phyloP scores from a whole-genome alignment of 2,888 invertebrate genomes.

The Autographa gamma region DNA sequence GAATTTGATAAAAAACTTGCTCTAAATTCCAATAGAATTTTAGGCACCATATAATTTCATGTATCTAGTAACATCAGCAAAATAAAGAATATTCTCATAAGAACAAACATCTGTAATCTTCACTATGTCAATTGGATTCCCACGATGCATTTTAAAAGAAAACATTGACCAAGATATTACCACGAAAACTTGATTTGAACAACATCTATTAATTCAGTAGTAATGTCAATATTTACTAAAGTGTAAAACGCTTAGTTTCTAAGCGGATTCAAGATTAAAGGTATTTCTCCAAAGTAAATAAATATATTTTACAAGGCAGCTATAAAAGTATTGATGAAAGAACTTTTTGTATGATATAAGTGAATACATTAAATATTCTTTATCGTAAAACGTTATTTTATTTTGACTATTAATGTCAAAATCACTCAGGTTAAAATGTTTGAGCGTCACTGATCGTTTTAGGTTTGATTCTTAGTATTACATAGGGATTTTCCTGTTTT shows the following conservation, averaged over 20 bases:
- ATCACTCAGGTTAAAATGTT: constrained; percentile 2
- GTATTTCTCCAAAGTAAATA: constrained; percentile 45
- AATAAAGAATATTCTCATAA: too few relatives aligned
- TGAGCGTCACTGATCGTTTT: background rate
- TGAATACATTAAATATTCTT: constrained; percentile 28
- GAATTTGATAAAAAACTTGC: too few relatives aligned
- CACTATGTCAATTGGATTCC: background rate
- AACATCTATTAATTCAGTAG: constrained; percentile 34
- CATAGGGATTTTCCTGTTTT: background rate
- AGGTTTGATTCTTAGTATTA: background rate
- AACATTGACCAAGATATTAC: constrained; percentile 16
- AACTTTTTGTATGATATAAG: constrained; percentile 36
- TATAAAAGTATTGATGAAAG: constrained; percentile 51
- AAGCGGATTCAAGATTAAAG: constrained; percentile 50
- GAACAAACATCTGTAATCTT: background rate
- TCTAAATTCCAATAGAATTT: too few relatives aligned
- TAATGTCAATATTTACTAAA: constrained; percentile 45
- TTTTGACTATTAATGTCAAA: constrained; percentile 17
- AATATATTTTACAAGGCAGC: constrained; percentile 43
- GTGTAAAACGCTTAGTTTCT: constrained; percentile 23
- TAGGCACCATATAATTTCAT: too few relatives aligned
- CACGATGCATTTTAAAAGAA: constrained; percentile 20
- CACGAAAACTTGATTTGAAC: constrained; percentile 19
- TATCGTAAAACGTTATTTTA: constrained; percentile 39
- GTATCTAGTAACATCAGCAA: too few relatives aligned